Conservation (phyloP, 2,888 invertebrate genomes). For the Eumerus sabulonum region DNA sequence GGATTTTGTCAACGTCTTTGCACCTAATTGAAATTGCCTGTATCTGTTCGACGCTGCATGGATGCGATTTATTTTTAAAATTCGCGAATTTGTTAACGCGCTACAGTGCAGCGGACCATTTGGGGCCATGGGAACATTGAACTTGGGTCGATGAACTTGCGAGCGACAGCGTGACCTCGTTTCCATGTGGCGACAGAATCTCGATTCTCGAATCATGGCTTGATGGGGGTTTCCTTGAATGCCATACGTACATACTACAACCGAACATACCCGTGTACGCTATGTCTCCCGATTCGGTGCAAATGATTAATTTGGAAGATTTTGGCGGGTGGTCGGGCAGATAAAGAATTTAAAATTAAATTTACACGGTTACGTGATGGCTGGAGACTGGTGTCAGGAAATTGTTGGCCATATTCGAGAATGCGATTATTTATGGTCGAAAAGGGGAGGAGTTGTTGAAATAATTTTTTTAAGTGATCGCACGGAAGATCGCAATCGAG, state of each 20-base stretch:
- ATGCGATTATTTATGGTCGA: constrained; percentile 42
- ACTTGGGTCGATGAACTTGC: constrained; percentile 31
- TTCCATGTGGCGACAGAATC: constrained; percentile 22
- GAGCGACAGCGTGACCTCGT: constrained; percentile 50
- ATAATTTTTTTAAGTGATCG: constrained; percentile 1
- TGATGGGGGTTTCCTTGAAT: constrained; percentile 38
- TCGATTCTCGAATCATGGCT: too few relatives aligned
- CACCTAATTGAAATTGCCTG: constrained; percentile 68
- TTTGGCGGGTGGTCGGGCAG: constrained; percentile 43
- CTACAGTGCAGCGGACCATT: constrained; percentile 30
- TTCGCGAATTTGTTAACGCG: constrained; percentile 57
- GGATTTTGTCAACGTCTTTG: constrained; percentile 14
- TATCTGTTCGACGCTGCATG: constrained; percentile 37
- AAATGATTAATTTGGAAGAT: constrained; percentile 60
- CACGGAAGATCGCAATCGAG: too few relatives aligned
- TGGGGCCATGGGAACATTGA: constrained; percentile 29
- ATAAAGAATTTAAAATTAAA: constrained; percentile 40
- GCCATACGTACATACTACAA: too few relatives aligned
- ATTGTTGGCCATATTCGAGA: constrained; percentile 2
- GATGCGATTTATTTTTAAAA: constrained; percentile 63
- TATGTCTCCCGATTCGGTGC: constrained; percentile 7
- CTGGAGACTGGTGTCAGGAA: constrained; percentile 45
- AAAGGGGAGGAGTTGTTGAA: constrained; percentile 12
- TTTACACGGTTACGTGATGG: constrained; percentile 46
- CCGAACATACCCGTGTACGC: too few relatives aligned